Conservation (phyloP, 2,888 invertebrate species). For the Drosophila monieri region DNA sequence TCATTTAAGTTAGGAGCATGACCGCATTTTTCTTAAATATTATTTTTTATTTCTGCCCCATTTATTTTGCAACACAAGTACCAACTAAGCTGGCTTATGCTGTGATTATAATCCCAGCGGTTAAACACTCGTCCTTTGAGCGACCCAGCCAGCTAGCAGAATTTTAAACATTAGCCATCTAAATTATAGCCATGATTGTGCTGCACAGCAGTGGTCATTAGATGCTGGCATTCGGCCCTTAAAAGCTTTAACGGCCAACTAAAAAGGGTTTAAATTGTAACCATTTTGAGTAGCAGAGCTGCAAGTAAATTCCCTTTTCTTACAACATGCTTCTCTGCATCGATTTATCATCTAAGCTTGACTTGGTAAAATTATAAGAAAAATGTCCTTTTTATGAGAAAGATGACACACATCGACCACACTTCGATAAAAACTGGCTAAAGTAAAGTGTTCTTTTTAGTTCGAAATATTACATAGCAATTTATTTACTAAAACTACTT, state of each 20-base stretch:
- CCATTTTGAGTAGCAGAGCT: conserved; percentile 7
- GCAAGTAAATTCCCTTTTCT: not conserved
- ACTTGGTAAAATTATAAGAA: not conserved
- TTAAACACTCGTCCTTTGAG: conserved; percentile 44
- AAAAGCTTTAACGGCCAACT: conserved; percentile 3
- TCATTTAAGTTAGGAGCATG: not conserved
- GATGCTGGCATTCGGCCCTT: conserved; percentile 7
- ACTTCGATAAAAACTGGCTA: not conserved
- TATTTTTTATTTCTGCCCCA: not conserved
- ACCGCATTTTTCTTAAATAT: not conserved
- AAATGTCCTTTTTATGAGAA: not conserved
- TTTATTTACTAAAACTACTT: not conserved
- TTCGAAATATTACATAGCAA: not conserved
- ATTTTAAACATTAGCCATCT: conserved; percentile 2
- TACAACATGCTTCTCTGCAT: not conserved
- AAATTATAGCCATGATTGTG: conserved; percentile 30
- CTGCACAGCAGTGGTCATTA: conserved; percentile 27
- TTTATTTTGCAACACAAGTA: conserved; percentile 2
- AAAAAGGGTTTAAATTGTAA: not conserved
- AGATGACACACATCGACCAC: not conserved
- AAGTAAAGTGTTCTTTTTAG: not conserved
- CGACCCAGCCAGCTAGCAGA: not conserved
- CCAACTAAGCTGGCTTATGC: not conserved
- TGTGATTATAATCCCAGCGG: conserved; percentile 51
- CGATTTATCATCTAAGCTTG: not conserved